These are phyloP conservation scores for Megathymus violae DNA, from an alignment of 1,140 invertebrate genomes.

Conservation along the genomic window DNA sequence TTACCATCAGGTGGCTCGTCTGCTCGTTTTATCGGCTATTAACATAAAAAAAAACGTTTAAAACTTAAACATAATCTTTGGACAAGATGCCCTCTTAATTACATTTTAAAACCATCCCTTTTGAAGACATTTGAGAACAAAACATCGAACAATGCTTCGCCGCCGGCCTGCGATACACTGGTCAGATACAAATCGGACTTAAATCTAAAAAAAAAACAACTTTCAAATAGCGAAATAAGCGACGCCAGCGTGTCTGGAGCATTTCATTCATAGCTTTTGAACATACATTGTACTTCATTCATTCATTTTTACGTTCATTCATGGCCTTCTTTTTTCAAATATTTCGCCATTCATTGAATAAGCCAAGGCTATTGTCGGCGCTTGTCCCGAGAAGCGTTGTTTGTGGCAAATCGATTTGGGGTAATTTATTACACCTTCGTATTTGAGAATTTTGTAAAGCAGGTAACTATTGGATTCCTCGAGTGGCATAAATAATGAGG, in stretches of 20 bases:
- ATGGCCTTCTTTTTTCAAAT: constrained; percentile 14
- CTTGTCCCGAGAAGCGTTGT: constrained; percentile 19
- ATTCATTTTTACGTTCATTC: constrained; percentile 30
- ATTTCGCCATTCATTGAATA: constrained; percentile 16
- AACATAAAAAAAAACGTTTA: too few species aligned
- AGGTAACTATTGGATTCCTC: constrained; percentile 15
- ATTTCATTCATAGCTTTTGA: constrained; percentile 29
- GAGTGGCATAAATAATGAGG: constrained; percentile 32
- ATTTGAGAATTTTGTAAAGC: constrained; percentile 12
- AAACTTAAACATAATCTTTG: too few species aligned
- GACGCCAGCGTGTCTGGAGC: constrained; percentile 25
- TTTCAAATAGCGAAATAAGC: constrained; percentile 33
- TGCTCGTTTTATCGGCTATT: too few species aligned
- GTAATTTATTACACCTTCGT: constrained; percentile 30
- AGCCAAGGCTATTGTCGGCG: constrained; percentile 12
- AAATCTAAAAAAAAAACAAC: constrained; percentile 8
- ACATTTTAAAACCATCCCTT: too few species aligned
- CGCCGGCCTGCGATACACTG: constrained; percentile 9
- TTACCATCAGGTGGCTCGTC: too few species aligned
- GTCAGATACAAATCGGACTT: constrained; percentile 8
- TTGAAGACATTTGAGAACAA: constrained; percentile 23
- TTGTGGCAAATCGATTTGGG: constrained; percentile 32
- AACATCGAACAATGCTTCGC: constrained; percentile 28
- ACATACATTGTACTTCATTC: constrained; percentile 26
- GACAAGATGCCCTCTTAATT: too few species aligned